phyloP scores from a whole-genome alignment of 2,888 invertebrate species.

The Tachina lurida region DNA sequence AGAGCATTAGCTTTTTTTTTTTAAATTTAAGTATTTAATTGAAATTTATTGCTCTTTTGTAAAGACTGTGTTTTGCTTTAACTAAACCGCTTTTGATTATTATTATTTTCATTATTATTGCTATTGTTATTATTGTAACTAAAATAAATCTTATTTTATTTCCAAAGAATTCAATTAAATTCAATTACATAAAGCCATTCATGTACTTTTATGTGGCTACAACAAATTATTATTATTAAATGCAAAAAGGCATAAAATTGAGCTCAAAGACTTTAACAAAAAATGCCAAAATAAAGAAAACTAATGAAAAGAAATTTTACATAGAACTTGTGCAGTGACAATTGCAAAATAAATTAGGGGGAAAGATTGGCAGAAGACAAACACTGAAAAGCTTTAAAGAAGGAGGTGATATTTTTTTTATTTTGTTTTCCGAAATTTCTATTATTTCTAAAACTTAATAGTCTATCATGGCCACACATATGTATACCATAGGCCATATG shows the following conservation, averaged over 20 bases:
- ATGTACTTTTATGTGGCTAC: slow-evolving; percentile 7
- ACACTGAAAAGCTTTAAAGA: too few species aligned
- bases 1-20: slow-evolving; percentile 28
- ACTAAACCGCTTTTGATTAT: slow-evolving; percentile 54
- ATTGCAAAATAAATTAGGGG: background rate
- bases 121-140: slow-evolving; percentile 41
- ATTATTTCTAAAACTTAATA: too few species aligned
- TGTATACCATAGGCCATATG: too few species aligned
- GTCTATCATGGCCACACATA: too few species aligned
- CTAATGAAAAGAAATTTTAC: background rate
- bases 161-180: slow-evolving; percentile 67
- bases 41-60: slow-evolving; percentile 70
- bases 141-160: slow-evolving; percentile 67
- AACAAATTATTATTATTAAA: slow-evolving; percentile 45
- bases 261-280: slow-evolving; percentile 13
- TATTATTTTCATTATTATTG: slow-evolving; percentile 45
- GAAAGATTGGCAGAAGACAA: too few species aligned
- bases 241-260: slow-evolving; percentile 30
- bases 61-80: slow-evolving; percentile 42
- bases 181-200: slow-evolving; percentile 61
- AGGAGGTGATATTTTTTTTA: too few species aligned
- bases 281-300: background rate
- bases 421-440: too few species aligned
- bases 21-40: slow-evolving; percentile 52
- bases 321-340: background rate